Percentiles rank a stretch among this genome's conserved stretches.
phyloP scores from a whole-genome alignment of 2,113 vertebrate species.

The Microcebus lehilahytsara region DNA sequence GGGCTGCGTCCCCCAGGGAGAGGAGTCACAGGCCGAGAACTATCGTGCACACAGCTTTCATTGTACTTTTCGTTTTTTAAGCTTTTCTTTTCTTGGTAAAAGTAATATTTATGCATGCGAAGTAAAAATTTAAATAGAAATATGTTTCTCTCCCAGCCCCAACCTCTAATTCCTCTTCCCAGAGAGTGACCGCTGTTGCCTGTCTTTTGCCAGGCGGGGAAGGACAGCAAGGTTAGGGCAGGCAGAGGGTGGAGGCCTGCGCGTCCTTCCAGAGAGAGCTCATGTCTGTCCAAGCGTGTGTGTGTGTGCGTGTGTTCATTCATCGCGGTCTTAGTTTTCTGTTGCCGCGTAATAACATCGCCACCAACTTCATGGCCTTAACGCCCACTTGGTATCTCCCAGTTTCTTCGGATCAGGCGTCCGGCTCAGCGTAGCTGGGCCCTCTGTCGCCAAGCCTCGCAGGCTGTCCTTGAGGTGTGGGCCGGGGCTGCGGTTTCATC shows the following conservation, averaged over 20 bases:
- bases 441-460: not conserved
- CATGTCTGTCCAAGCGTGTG: accelerated
- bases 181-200: not conserved
- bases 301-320: not conserved
- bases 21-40: not conserved
- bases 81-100: not conserved
- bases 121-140: not conserved
- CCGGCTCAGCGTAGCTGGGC: not conserved
- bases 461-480: no score
- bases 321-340: no score
- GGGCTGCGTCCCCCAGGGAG: accelerated
- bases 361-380: not conserved
- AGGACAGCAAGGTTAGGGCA: not conserved
- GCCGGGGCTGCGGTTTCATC: not conserved
- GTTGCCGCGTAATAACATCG: accelerated
- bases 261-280: not conserved
- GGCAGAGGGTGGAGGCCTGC: accelerated
- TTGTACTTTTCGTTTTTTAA: not conserved
- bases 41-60: not conserved
- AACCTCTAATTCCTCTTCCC: not conserved
- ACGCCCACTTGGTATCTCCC: not conserved
- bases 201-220: not conserved
- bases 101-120: not conserved
- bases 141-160: not conserved
- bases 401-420: not conserved